Percentiles rank a stretch among this genome's conserved stretches.
phyloP scores from a whole-genome alignment of 2,888 invertebrate genomes.

The Mechanitis mazaeus region DNA sequence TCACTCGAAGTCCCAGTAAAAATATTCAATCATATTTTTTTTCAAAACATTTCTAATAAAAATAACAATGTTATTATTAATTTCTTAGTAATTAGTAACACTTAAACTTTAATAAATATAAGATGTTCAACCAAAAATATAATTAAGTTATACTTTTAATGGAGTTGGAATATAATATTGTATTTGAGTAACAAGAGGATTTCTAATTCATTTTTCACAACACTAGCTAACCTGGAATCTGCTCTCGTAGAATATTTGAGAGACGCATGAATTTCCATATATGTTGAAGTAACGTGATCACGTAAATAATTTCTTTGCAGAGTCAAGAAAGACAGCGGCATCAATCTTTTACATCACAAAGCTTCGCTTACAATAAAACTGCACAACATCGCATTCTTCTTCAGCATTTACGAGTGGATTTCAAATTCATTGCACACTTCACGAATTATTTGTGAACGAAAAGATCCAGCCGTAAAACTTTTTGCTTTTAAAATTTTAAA shows the following conservation, averaged over 20 bases:
- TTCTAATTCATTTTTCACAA: no score
- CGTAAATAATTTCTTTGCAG: constrained; percentile 25
- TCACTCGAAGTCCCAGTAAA: no score
- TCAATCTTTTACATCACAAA: constrained; percentile 61
- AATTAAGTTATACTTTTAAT: no score
- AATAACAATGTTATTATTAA: no score
- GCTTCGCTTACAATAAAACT: constrained; percentile 43
- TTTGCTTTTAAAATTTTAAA: not conserved
- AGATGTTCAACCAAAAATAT: no score
- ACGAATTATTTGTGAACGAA: constrained; percentile 8
- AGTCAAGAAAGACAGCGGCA: constrained; percentile 40
- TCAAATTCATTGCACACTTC: constrained; percentile 19
- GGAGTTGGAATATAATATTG: no score
- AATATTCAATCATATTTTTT: no score
- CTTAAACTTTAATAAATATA: no score
- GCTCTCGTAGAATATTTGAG: not conserved
- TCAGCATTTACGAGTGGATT: constrained; percentile 24
- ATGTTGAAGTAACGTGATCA: constrained; percentile 20
- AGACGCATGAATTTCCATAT: constrained; percentile 9
- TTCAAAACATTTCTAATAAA: no score
- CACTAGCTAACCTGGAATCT: no score
- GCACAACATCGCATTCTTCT: constrained; percentile 29
- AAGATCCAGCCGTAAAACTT: constrained; percentile 1
- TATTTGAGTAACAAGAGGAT: no score
- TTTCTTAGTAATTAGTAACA: no score